Base-by-base conservation (phyloP, 2,888 invertebrate genomes). In the Adela reaumurella region DNA sequence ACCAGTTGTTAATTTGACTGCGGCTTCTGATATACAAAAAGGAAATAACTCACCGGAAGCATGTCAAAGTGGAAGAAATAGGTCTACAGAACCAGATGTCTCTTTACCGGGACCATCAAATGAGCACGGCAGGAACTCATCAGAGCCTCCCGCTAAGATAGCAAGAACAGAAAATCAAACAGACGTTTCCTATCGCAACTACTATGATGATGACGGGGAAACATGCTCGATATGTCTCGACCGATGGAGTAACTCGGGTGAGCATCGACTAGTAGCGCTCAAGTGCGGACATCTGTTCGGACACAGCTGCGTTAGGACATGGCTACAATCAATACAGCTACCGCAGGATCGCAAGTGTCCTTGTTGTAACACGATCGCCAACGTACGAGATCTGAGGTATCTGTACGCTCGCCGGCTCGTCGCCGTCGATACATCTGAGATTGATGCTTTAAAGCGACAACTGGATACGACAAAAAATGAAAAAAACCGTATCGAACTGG, bases 281-380 rank as follows among this genome's bases (percentile, higher is more conserved):
- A 88, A 87, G 61, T 97, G 97, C 67, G 97, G 97, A 0, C 97
- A 97, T 70, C 69, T 97, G 8, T 97, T 95, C 68, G 97, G 97
- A 0, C 71, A 85, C 1, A 81, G 82, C 17, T 97, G 97, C 62
- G 87, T 94, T 6, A 71, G 83, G 47, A 79, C 86, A 29, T 94
- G 94, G 94, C 66, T 94, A 4, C 76, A 71, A 48, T 81, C 67
- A 52, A n/a, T n/a, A n/a, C 84, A 74, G 51, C 55, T 65, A 1
- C 65, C 73, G 0, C 81, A 76, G 19, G 81, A 82, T n/a, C 82
- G 85, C 48, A 79, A 83, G 1, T 97, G 97, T 64, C 97, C 97
- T 0, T 91, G 93, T 17, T 97, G 97, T 64, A 97, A 97, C 64
- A 80, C 83, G 35, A 86, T 83, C 62, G 89, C 92, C 0, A 59